Conservation (phyloP, 2,113 vertebrate genomes). For the Cettia cetti region DNA sequence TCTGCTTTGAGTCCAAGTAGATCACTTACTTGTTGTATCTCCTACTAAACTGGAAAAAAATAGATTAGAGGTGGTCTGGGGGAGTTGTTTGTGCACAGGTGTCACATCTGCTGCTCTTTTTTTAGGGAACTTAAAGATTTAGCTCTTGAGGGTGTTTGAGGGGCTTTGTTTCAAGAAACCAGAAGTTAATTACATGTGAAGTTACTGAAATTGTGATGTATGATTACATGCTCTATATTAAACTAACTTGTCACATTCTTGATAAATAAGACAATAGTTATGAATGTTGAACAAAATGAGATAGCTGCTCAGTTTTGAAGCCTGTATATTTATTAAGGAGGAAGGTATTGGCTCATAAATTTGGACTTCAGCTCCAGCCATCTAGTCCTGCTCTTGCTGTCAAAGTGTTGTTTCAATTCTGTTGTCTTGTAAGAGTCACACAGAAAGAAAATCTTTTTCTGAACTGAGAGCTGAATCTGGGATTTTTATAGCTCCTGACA, state of each 20-base stretch:
- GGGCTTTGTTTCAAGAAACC: background rate
- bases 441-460: background rate
- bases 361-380: background rate
- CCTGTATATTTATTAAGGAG: background rate
- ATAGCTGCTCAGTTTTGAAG: background rate
- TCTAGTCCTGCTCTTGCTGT: accelerated
- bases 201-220: background rate
- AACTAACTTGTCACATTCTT: background rate
- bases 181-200: background rate
- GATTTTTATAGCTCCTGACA: background rate
- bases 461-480: background rate
- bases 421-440: background rate
- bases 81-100: accelerated
- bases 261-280: background rate
- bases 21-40: background rate
- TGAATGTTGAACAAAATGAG: background rate
- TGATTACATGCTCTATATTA: background rate
- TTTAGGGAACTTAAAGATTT: background rate
- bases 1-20: background rate
- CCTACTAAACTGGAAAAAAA: background rate
- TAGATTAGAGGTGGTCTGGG: background rate
- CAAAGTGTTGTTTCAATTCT: background rate
- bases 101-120: background rate
- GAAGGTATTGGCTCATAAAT: background rate
- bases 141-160: background rate